phyloP scores from a whole-genome alignment of 2,797 vertebrate species.

The Halcyon chelicuti region DNA sequence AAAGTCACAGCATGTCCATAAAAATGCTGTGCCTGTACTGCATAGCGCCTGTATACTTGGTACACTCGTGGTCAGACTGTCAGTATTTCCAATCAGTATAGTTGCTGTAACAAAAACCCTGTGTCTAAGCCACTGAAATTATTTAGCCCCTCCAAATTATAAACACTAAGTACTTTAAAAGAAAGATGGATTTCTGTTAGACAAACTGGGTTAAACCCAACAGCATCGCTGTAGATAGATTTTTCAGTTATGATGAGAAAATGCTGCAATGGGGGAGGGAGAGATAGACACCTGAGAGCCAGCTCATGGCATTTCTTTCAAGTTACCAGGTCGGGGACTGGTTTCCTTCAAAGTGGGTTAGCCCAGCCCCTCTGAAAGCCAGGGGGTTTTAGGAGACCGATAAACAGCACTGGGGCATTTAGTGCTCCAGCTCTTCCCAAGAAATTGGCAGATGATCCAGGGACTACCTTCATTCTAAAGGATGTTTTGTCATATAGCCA shows the following conservation, averaged over 20 bases:
- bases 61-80: neutral
- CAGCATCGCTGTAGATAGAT: rapidly evolving
- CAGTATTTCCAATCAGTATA: neutral
- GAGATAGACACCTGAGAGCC: neutral
- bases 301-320: neutral
- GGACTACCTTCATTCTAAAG: neutral
- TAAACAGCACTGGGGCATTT: neutral
- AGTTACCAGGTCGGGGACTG: neutral
- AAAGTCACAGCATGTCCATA: neutral
- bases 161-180: neutral
- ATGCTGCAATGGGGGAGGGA: rapidly evolving
- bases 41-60: neutral
- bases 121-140: neutral
- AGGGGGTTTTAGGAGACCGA: neutral
- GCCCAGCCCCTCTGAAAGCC: neutral
- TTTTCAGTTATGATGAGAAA: neutral
- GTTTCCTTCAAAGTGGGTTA: neutral
- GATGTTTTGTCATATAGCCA: neutral
- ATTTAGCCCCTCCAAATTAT: neutral
- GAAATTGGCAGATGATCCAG: neutral
- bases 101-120: neutral
- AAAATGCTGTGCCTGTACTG: neutral
- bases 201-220: neutral
- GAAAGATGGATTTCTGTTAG: neutral
- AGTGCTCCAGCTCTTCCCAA: neutral